A percentile compares a stretch with the other conserved stretches of the same genome.
phyloP scores from a whole-genome alignment of 2,797 vertebrate genomes.

The Aphelocoma californica region DNA sequence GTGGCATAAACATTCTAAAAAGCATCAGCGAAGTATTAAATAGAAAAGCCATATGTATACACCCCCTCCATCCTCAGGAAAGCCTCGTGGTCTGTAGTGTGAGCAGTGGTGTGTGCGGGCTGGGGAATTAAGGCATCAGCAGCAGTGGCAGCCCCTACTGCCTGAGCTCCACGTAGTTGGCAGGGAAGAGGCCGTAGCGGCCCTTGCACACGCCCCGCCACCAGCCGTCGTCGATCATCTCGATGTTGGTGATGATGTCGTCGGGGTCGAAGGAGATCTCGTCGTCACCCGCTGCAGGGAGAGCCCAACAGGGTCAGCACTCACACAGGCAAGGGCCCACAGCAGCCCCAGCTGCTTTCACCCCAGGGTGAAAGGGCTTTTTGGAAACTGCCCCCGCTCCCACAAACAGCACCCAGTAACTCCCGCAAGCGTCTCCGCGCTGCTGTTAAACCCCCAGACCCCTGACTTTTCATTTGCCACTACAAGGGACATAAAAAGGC shows the following conservation, averaged over 20 bases:
- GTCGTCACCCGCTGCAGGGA: conserved; percentile 87
- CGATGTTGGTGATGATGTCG: conserved; percentile 97
- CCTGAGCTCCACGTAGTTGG: conserved; percentile 94
- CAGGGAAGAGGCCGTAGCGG: conserved; percentile 91
- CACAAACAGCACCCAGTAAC: neutral
- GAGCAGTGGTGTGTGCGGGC: conserved; percentile 24
- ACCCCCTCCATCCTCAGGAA: conserved; percentile 38
- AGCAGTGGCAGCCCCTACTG: conserved; percentile 72
- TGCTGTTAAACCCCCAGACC: neutral
- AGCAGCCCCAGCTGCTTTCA: neutral
- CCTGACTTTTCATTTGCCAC: neutral
- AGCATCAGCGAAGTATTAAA: conserved; percentile 72
- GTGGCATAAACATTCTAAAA: conserved; percentile 67
- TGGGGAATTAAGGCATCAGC: conserved; percentile 50
- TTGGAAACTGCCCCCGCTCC: neutral
- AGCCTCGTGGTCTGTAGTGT: conserved; percentile 66
- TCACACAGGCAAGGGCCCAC: fast-evolving
- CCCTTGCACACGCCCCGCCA: conserved; percentile 93
- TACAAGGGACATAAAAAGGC: neutral
- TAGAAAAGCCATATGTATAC: conserved; percentile 59
- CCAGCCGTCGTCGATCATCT: conserved; percentile 99
- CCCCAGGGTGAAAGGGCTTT: neutral
- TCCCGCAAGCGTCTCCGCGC: neutral
- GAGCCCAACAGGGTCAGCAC: neutral
- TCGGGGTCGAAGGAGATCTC: conserved; percentile 98